Conservation (phyloP, 2,113 vertebrate species). For the Atractosteus spatula region DNA sequence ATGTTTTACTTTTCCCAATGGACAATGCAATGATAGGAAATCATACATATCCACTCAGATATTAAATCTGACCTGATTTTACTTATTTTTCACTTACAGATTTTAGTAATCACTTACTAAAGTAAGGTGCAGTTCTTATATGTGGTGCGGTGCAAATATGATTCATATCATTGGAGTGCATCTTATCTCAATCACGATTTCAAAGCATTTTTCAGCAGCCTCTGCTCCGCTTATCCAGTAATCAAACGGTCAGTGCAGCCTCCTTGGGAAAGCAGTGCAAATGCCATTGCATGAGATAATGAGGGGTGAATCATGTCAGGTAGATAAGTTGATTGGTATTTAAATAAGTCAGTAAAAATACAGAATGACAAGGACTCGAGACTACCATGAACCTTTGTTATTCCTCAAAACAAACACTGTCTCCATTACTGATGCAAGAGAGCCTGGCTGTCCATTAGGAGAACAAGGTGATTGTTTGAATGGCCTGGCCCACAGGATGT, state of each 20-base stretch:
- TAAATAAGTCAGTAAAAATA: constrained; percentile 37
- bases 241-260: neutral
- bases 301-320: neutral
- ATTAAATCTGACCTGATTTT: no score
- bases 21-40: no score
- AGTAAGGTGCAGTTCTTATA: no score
- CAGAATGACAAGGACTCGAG: neutral
- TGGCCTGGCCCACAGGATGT: constrained; percentile 18
- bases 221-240: neutral
- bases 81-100: no score
- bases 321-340: neutral
- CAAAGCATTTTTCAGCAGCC: no score
- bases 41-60: no score
- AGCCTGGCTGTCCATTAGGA: neutral
- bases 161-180: no score
- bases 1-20: no score
- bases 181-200: no score
- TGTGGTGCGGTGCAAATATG: no score
- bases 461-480: constrained; percentile 1
- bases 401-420: constrained; percentile 7
- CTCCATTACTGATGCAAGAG: neutral
- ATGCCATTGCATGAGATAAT: neutral
- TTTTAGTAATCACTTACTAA: no score
- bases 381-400: constrained; percentile 5
- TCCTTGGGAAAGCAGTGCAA: neutral